Conservation (phyloP, 2,797 vertebrate genomes). For the Chelmon rostratus region DNA sequence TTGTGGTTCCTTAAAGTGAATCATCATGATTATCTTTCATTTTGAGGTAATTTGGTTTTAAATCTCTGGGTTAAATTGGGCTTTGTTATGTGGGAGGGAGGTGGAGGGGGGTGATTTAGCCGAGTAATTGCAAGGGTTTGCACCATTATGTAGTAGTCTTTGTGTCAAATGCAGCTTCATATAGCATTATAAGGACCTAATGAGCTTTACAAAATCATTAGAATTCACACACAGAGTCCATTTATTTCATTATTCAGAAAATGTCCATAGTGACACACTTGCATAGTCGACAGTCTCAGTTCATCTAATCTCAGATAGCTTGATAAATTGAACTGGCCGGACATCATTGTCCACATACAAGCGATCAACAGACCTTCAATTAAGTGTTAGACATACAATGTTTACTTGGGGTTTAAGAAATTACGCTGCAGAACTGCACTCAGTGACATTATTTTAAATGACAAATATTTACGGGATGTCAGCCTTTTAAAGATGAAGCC, state of each 20-base stretch:
- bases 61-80: conserved; percentile 56
- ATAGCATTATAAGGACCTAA: conserved; percentile 53
- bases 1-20: conserved; percentile 47
- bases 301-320: conserved; percentile 43
- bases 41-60: conserved; percentile 64
- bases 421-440: not conserved
- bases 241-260: conserved; percentile 59
- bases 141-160: conserved; percentile 53
- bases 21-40: conserved; percentile 65
- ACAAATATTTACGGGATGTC: conserved; percentile 1
- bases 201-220: conserved; percentile 64
- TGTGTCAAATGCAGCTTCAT: conserved; percentile 59
- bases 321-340: conserved; percentile 42
- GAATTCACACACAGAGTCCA: conserved; percentile 50
- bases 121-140: conserved; percentile 43
- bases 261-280: conserved; percentile 48
- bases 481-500: not conserved
- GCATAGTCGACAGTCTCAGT: conserved; percentile 32
- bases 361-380: conserved; percentile 17
- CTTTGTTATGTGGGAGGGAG: conserved; percentile 50
- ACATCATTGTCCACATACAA: conserved; percentile 15
- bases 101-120: conserved; percentile 44
- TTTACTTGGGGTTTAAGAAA: conserved; percentile 3
- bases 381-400: not conserved
- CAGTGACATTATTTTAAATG: conserved; percentile 7